Evolutionary conservation across 2,888 invertebrate species (phyloP), one percentile per base, ranked within the genome.

Genomic region (Stegana nigrithorax): DNA sequence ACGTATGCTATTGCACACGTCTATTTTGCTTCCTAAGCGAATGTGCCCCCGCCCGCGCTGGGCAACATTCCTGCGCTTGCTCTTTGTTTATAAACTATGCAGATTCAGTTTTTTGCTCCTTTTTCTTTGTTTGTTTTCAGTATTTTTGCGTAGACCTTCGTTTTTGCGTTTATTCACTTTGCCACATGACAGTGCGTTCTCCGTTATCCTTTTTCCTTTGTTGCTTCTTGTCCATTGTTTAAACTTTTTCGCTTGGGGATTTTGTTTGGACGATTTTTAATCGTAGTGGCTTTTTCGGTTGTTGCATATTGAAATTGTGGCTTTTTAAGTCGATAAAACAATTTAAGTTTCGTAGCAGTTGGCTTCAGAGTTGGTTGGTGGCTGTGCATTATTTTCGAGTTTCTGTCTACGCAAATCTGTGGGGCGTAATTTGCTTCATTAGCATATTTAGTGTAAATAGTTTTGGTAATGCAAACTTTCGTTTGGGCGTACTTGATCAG

Each of bases 281-380:
- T 19, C 32, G 4, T 32, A 17, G 19, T 12, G 45, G 45, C 17
- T 45, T 45, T 45, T 21, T 8, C 47, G 23, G 17, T 17, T n/a
- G n/a, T n/a, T 19, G 17, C 32, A 29, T 53, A 32, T 53, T 53
- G 19, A 53, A 53, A 55, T 55, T 55, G 32, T 55, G 21, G 53
- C 25, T 21, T 55, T 19, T 55, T 32, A 5, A 32, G 32, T 29
- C 29, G 27, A 53, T 55, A 55, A 55, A 36, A 36, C 53, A 55
- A 55, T 55, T 55, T 55, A 55, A 55, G 53, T 55, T 55, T 53
- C 39, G 14, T 39, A 17, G 39, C n/a, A 8, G n/a, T 39, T 39
- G 39, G 39, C 10, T 39, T 39, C 7, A 39, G 17, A 39, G 14
- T 39, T 39, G n/a, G n/a, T 39, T 39, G 10, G 12, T 39, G 2